Conservation (phyloP, 2,797 vertebrate genomes). For the Diglossa cyanea region DNA sequence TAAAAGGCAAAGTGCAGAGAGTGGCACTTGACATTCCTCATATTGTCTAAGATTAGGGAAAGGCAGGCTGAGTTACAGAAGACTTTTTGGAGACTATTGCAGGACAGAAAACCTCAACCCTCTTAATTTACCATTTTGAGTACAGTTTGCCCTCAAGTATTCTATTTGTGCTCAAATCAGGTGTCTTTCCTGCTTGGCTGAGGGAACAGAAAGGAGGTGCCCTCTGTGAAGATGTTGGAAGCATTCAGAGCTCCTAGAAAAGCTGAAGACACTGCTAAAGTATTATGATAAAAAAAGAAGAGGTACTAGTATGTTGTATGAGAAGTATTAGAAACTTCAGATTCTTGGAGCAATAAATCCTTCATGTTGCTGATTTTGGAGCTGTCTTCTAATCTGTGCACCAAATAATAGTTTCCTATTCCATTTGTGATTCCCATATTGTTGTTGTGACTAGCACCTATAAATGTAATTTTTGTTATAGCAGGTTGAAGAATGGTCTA, state of each 20-base stretch:
- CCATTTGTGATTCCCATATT: neutral
- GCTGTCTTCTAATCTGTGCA: neutral
- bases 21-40: neutral
- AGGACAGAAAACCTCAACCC: fast-evolving
- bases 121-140: neutral
- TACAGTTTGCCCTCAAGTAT: neutral
- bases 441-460: neutral
- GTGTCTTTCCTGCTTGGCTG: neutral
- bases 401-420: neutral
- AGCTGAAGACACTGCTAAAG: neutral
- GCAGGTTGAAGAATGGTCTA: neutral
- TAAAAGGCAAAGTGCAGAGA: neutral
- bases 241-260: neutral
- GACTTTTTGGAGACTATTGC: neutral
- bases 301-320: neutral
- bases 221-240: neutral
- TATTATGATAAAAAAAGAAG: neutral
- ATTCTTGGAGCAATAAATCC: neutral
- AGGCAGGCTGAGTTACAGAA: neutral
- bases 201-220: neutral
- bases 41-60: neutral
- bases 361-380: neutral
- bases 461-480: neutral
- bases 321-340: neutral
- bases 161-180: neutral